A percentile compares a stretch with the other conserved stretches of the same genome.
Conservation (phyloP, 2,113 vertebrate genomes). For the Genyomyrus donnyi region DNA sequence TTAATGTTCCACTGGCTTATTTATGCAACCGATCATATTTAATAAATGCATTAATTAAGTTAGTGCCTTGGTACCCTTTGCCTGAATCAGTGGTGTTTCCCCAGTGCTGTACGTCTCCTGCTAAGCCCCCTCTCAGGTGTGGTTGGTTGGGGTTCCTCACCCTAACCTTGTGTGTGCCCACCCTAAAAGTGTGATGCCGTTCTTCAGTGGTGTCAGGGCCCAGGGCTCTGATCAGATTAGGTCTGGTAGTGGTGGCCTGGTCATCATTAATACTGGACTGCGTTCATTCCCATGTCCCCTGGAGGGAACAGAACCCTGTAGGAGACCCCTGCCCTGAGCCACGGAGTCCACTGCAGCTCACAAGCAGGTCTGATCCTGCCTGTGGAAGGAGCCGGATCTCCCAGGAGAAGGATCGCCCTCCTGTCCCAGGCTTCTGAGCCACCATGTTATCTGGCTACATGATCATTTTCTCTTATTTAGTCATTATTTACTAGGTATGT, state of each 20-base stretch:
- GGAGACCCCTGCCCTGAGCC: not conserved
- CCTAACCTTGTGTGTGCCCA: not conserved
- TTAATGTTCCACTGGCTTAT: not conserved
- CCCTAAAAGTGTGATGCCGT: not conserved
- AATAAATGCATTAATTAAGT: not conserved
- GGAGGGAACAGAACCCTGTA: not conserved
- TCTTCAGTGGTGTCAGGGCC: not conserved
- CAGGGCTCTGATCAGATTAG: not conserved
- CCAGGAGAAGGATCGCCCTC: not conserved
- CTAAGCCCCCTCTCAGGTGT: not conserved
- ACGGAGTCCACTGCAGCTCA: not conserved
- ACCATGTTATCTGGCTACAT: not conserved
- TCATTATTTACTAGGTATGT: not conserved
- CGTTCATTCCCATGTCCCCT: not conserved
- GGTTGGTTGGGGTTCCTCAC: not conserved
- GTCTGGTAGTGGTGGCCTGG: not conserved
- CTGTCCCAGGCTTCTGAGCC: not conserved
- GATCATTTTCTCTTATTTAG: not conserved
- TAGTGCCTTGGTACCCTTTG: not conserved
- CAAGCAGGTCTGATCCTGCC: not conserved
- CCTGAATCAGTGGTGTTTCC: not conserved
- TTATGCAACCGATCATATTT: not conserved
- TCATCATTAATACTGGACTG: not conserved
- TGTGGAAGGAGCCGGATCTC: not conserved
- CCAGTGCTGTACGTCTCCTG: not conserved